phyloP scores from a whole-genome alignment of 2,113 vertebrate species.

The Balaeniceps rex region DNA sequence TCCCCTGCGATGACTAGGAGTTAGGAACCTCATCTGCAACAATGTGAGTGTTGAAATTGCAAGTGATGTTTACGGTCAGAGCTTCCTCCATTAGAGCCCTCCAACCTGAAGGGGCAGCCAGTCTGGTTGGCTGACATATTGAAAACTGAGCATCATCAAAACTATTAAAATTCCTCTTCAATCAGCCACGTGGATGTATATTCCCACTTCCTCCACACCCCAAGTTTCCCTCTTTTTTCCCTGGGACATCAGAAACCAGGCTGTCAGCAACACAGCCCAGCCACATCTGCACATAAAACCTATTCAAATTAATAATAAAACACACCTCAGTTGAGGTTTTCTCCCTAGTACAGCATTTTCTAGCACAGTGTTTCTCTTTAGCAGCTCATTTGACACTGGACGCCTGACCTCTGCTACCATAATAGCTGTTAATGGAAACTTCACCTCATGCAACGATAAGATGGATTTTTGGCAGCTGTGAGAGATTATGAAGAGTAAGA shows the following conservation, averaged over 20 bases:
- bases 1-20: background rate
- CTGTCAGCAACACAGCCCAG: background rate
- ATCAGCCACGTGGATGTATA: background rate
- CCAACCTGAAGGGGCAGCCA: background rate
- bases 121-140: background rate
- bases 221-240: background rate
- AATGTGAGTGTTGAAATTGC: background rate
- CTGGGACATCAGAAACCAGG: background rate
- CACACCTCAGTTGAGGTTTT: constrained; percentile 24
- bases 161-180: background rate
- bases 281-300: background rate
- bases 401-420: constrained; percentile 74
- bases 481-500: constrained; percentile 85
- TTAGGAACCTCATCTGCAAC: background rate
- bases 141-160: background rate
- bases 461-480: constrained; percentile 85
- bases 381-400: constrained; percentile 70
- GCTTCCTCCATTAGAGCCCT: background rate
- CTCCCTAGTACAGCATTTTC: background rate
- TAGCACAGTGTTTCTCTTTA: constrained; percentile 63
- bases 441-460: constrained; percentile 90
- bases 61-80: background rate
- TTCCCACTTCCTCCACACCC: background rate
- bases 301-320: constrained; percentile 1
- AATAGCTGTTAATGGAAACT: constrained; percentile 88